Percentiles rank a stretch among this genome's conserved stretches.
phyloP scores from a whole-genome alignment of 1,140 invertebrate species.

The Drosophila chauvacae region DNA sequence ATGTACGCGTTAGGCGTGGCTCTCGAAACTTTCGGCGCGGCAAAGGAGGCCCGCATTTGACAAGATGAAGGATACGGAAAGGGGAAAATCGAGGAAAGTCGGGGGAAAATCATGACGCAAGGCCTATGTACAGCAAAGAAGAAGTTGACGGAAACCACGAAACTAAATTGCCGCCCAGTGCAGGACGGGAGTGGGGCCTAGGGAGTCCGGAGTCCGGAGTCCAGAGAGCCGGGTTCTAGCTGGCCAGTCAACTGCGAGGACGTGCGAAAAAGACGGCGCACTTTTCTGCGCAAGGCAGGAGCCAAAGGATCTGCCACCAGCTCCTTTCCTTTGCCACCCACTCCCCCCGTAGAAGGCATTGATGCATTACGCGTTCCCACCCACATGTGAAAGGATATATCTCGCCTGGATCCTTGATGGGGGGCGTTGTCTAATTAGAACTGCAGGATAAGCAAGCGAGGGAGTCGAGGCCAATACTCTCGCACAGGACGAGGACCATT shows the following conservation, averaged over 20 bases:
- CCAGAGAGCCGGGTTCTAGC: conserved; percentile 11
- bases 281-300: conserved; percentile 75
- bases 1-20: conserved; percentile 72
- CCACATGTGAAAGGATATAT: conserved; percentile 26
- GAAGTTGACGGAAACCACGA: conserved; percentile 78
- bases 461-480: neutral
- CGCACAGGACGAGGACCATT: conserved; percentile 18
- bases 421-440: conserved; percentile 70
- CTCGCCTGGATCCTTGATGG: conserved; percentile 29
- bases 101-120: neutral
- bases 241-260: conserved; percentile 59
- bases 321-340: neutral
- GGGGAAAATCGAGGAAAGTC: neutral
- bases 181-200: neutral
- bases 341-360: conserved; percentile 23
- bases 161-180: conserved; percentile 70
- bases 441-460: conserved; percentile 39
- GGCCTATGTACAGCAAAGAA: conserved; percentile 69
- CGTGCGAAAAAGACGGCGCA: conserved; percentile 78
- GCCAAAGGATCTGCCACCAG: conserved; percentile 40
- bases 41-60: conserved; percentile 57
- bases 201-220: neutral
- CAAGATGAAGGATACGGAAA: conserved; percentile 49
- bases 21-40: conserved; percentile 55
- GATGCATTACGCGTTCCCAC: conserved; percentile 54